Percentiles rank a stretch among this genome's conserved stretches.
Evolutionary conservation across 2,888 invertebrate species (phyloP).

Genomic region (Molanna angustata): DNA sequence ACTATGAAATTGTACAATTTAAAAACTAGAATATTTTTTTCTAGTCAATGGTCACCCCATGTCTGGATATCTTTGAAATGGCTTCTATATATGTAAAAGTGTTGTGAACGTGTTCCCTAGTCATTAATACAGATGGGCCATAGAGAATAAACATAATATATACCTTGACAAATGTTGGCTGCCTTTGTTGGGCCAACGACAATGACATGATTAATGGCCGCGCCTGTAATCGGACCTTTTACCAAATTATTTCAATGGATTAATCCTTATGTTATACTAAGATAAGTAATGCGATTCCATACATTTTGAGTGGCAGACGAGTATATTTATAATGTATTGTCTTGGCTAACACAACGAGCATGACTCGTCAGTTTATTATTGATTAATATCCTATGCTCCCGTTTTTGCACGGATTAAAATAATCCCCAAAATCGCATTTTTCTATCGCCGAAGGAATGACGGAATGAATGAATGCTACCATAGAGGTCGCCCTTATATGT

Average conservation of each 20-base stretch:
- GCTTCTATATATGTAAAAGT: conserved; percentile 2
- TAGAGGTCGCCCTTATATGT: too few relatives aligned
- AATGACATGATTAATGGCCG: conserved; percentile 28
- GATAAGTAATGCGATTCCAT: conserved; percentile 11
- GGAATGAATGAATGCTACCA: too few relatives aligned
- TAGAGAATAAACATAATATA: conserved; percentile 10
- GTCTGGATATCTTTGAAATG: conserved; percentile 18
- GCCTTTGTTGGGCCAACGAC: conserved; percentile 25
- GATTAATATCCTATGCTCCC: too few relatives aligned
- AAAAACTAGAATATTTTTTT: too few relatives aligned
- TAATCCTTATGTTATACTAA: conserved; percentile 14
- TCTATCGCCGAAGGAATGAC: too few relatives aligned
- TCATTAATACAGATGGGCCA: conserved; percentile 28
- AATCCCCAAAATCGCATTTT: too few relatives aligned
- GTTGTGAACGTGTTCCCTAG: conserved; percentile 16
- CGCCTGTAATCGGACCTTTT: conserved; percentile 26
- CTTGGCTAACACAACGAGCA: neutral
- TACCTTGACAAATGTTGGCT: conserved; percentile 29
- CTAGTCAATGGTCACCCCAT: too few relatives aligned
- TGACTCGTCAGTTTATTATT: neutral
- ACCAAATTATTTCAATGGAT: conserved; percentile 28
- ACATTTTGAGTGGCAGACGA: conserved; percentile 8
- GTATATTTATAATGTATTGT: too few relatives aligned
- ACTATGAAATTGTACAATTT: too few relatives aligned
- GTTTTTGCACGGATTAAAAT: too few relatives aligned